Conservation (phyloP, 2,113 vertebrate genomes). For the Oriolus oriolus region DNA sequence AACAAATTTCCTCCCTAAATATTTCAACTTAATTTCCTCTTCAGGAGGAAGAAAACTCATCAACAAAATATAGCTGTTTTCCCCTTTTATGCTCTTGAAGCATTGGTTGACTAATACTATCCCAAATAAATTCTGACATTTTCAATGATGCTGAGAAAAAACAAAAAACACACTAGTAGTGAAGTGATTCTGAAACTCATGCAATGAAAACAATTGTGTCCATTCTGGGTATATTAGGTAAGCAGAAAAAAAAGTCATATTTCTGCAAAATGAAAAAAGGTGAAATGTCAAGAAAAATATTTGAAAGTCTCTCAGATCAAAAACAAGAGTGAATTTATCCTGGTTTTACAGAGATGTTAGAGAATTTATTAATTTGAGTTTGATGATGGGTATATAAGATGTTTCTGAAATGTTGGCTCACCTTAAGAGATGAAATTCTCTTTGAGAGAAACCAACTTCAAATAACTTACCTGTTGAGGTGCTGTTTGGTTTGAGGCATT, state of each 20-base stretch:
- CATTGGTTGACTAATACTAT: not conserved
- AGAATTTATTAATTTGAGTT: not conserved
- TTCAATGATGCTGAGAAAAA: not conserved
- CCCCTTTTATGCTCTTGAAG: not conserved
- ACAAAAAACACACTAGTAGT: not conserved
- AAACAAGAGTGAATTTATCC: not conserved
- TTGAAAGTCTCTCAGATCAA: not conserved
- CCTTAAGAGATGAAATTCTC: not conserved
- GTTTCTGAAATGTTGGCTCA: slow-evolving; percentile 3
- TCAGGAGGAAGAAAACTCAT: not conserved
- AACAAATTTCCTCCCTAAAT: not conserved
- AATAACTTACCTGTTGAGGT: slow-evolving; percentile 20
- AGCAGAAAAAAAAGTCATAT: not conserved
- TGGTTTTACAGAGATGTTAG: not conserved
- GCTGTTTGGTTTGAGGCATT: not conserved
- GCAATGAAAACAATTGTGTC: not conserved
- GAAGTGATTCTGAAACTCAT: not conserved
- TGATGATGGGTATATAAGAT: not conserved
- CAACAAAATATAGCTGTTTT: not conserved
- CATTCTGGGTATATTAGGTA: not conserved
- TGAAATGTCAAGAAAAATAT: slow-evolving; percentile 19
- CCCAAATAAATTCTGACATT: not conserved
- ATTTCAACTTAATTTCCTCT: not conserved
- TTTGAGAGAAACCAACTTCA: slow-evolving; percentile 20
- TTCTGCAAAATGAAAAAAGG: slow-evolving; percentile 23